Percentiles rank a stretch among this genome's conserved stretches.
Conservation (phyloP, 1,140 invertebrate genomes). For the Magallana angulata region DNA sequence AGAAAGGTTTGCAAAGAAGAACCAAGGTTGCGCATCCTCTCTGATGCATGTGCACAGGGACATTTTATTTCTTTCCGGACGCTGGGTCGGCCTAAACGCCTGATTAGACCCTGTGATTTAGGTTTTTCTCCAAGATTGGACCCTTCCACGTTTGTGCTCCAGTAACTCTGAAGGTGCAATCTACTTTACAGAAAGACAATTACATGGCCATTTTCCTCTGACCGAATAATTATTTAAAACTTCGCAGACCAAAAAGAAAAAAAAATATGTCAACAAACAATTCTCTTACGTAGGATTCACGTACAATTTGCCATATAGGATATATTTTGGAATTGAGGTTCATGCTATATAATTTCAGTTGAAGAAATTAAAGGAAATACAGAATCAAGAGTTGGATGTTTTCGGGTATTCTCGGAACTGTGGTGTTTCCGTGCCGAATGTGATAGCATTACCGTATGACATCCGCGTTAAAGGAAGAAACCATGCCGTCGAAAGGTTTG, state of each 20-base stretch:
- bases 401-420: neutral
- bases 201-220: conserved; percentile 1
- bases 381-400: neutral
- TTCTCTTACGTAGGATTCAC: neutral
- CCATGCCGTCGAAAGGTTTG: conserved; percentile 51
- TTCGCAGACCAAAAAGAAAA: neutral
- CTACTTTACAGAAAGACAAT: neutral
- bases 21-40: conserved; percentile 1
- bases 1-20: neutral
- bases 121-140: neutral
- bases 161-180: neutral
- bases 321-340: neutral
- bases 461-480: conserved; percentile 41
- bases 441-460: conserved; percentile 41
- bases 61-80: neutral
- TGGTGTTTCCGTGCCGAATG: neutral
- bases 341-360: conserved; percentile 8
- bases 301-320: neutral
- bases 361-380: neutral
- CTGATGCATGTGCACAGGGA: conserved; percentile 12
- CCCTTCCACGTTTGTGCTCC: neutral
- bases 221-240: conserved; percentile 24
- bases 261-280: conserved; percentile 8
- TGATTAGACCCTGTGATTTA: conserved; percentile 19
- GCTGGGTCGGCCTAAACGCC: conserved; percentile 17